Conservation (phyloP, 2,797 vertebrate genomes). For the Pipistrellus nathusii region DNA sequence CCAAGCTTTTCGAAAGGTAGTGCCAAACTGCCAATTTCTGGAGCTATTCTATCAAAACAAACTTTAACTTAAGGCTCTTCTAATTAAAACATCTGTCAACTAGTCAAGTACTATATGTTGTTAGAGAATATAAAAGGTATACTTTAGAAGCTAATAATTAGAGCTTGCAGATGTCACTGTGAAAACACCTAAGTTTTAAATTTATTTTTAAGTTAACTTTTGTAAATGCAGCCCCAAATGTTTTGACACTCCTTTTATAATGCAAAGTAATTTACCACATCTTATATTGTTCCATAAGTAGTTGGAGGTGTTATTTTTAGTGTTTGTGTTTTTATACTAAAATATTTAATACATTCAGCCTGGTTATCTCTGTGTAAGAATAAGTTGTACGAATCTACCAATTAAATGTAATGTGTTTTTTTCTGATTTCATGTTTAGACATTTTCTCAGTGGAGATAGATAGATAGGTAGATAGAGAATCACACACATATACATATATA, state of each 20-base stretch:
- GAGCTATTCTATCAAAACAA: slow-evolving; percentile 21
- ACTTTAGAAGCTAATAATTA: slow-evolving; percentile 57
- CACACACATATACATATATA: too few relatives aligned
- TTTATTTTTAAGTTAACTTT: background rate
- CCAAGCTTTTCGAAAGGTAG: slow-evolving; percentile 7
- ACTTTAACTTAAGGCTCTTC: slow-evolving; percentile 63
- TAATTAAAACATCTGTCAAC: slow-evolving; percentile 72
- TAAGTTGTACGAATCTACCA: slow-evolving; percentile 48
- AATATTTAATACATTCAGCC: slow-evolving; percentile 55
- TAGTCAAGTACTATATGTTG: slow-evolving; percentile 56
- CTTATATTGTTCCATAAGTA: slow-evolving; percentile 46
- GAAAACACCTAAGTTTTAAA: slow-evolving; percentile 54
- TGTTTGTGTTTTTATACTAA: background rate
- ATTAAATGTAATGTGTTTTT: background rate
- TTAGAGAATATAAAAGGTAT: slow-evolving; percentile 65
- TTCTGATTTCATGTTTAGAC: slow-evolving; percentile 25
- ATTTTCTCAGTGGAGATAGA: background rate
- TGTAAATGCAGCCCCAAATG: slow-evolving; percentile 54
- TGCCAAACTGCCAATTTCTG: slow-evolving; percentile 24
- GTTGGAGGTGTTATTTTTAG: too few relatives aligned
- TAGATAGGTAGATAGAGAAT: too few relatives aligned
- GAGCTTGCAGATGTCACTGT: slow-evolving; percentile 59
- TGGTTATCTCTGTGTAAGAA: background rate
- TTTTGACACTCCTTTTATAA: slow-evolving; percentile 70
- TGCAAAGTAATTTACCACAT: slow-evolving; percentile 21